Conservation (phyloP, 2,113 vertebrate genomes). For the Ageneiosus marmoratus region DNA sequence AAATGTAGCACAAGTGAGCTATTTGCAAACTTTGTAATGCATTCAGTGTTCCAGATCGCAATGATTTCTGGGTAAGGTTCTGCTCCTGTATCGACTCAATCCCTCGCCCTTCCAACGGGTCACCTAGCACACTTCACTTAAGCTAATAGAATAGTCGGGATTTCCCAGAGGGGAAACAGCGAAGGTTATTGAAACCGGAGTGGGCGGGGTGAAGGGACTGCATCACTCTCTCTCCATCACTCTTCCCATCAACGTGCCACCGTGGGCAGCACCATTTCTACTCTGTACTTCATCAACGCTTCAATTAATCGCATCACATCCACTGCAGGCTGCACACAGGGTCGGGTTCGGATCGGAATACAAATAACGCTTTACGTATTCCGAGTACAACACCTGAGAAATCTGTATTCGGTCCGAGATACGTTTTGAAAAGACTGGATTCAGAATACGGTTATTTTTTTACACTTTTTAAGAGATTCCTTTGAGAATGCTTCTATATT, state of each 20-base stretch:
- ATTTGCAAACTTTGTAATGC: not conserved
- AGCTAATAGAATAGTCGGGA: constrained; percentile 4
- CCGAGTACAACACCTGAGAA: not conserved
- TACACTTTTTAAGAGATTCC: not conserved
- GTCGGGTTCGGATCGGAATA: not conserved
- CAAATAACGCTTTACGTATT: not conserved
- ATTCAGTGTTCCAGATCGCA: not conserved
- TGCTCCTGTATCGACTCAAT: not conserved
- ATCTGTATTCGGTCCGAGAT: not conserved
- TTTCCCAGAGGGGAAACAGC: not conserved
- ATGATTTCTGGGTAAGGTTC: not conserved
- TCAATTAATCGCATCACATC: constrained; percentile 22
- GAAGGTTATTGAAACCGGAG: not conserved
- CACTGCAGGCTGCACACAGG: not conserved
- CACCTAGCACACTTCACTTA: constrained; percentile 34
- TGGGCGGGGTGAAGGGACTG: not conserved
- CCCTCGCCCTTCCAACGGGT: not conserved
- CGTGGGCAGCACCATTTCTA: not conserved
- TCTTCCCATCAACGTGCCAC: not conserved
- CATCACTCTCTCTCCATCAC: not conserved
- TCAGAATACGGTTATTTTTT: not conserved
- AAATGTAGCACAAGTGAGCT: not conserved
- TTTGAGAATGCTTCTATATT: not conserved
- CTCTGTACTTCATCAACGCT: not conserved
- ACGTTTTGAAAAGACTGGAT: not conserved